A percentile compares a stretch with the other conserved stretches of the same genome.
phyloP scores from a whole-genome alignment of 2,797 vertebrate genomes.

The Parotocinclus haroldoi region DNA sequence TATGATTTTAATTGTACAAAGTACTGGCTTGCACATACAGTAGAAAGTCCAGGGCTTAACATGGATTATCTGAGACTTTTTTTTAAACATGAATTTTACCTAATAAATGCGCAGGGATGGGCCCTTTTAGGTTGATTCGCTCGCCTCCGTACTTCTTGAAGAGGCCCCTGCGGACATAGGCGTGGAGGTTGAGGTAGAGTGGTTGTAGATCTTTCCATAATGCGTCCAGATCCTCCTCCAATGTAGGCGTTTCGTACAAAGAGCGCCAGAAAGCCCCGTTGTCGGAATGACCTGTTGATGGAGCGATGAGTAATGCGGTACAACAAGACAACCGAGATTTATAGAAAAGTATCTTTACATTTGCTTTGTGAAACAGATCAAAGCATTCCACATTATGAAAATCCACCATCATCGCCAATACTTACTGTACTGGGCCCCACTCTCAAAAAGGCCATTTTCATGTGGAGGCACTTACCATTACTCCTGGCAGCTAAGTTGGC shows the following conservation, averaged over 20 bases:
- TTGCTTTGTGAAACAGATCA: too few relatives aligned
- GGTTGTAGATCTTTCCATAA: constrained; percentile 88
- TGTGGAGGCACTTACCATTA: constrained; percentile 75
- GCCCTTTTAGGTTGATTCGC: constrained; percentile 83
- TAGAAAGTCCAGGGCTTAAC: too few relatives aligned
- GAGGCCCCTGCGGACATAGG: constrained; percentile 87
- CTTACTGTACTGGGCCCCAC: not conserved
- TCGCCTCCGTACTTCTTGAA: constrained; percentile 80
- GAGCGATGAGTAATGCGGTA: too few relatives aligned
- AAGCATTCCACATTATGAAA: too few relatives aligned
- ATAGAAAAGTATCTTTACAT: too few relatives aligned
- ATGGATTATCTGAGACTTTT: too few relatives aligned
- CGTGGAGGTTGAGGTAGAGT: constrained; percentile 87
- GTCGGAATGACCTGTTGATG: constrained; percentile 76
- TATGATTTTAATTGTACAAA: too few relatives aligned
- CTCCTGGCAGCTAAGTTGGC: constrained; percentile 87
- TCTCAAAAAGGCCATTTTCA: not conserved
- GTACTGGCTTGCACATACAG: too few relatives aligned
- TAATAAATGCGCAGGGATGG: constrained; percentile 92
- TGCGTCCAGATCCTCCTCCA: constrained; percentile 86
- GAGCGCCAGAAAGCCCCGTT: constrained; percentile 91
- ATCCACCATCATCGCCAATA: too few relatives aligned
- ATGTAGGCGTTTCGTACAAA: constrained; percentile 82
- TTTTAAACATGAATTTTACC: too few relatives aligned
- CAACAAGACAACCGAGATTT: too few relatives aligned